Evolutionary conservation across 2,888 invertebrate species (phyloP), one percentile per base, ranked within the genome.

Genomic region (Himalopsyche kuldschensis): DNA sequence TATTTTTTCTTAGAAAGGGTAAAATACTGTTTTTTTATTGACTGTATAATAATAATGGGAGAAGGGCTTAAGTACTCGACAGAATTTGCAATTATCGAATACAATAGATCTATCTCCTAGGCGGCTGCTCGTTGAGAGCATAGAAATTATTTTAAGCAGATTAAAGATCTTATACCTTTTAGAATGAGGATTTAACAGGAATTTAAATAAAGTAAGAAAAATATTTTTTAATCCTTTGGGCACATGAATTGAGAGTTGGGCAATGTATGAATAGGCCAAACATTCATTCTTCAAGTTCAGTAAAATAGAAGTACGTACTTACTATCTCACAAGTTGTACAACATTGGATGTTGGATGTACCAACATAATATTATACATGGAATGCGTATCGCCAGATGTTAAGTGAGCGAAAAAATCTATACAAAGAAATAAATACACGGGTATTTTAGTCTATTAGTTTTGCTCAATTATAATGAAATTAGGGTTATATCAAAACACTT

Each of bases 11-110:
- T 15, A 69, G 69, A 69, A 69, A 69, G 69, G 69, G 69, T 69
- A 27, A 69, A 69, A 69, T 69, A 69, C 69, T 69, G 63, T 63
- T 69, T 69, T 63, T 69, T 69, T 69, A 69, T 69, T 69, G 69
- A 69, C 69, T 69, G 55, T 55, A 69, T 69, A 69, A 69, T 69
- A 30, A 69, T 69, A 69, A 69, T 69, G 69, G 69, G 30, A 3
- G 69, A 69, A 69, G 69, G 27, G 69, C 30, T 69, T 69, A 69
- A 69, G 69, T 69, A 27, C 69, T 69, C 69, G 69, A 69, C 69
- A 69, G 69, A 69, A 69, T 69, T 69, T 69, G 69, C 69, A 69
- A 69, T 69, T 69, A 69, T 69, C 69, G 69, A 69, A 69, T 69
- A 69, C 69, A 69, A 69, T 69, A 27, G 69, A 27, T 27, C 30